Percentiles rank a stretch among this genome's conserved stretches.
phyloP scores from a whole-genome alignment of 1,140 invertebrate genomes.

The Pogonus chalceus region DNA sequence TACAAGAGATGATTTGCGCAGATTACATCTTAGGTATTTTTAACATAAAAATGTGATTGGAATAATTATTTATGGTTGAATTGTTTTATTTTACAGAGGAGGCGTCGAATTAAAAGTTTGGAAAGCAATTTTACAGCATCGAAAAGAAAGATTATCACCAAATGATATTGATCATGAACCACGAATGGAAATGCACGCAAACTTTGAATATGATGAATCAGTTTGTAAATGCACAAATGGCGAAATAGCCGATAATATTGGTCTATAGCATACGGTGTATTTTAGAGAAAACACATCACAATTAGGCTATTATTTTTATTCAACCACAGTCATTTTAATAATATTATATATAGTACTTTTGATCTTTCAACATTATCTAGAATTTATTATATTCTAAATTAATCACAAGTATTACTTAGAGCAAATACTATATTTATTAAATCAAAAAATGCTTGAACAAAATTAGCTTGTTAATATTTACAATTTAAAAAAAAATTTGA shows the following conservation, averaged over 20 bases:
- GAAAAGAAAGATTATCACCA: slow-evolving; percentile 14
- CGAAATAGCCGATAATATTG: background rate
- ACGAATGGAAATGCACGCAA: background rate
- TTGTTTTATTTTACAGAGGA: slow-evolving; percentile 27
- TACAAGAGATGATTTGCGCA: slow-evolving; percentile 63
- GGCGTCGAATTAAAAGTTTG: slow-evolving; percentile 43
- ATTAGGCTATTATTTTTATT: background rate
- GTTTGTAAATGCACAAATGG: slow-evolving; percentile 1
- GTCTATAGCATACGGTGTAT: slow-evolving; percentile 4
- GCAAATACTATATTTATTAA: too few relatives aligned
- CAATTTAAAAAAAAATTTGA: too few relatives aligned
- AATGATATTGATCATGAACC: background rate
- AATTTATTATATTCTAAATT: too few relatives aligned
- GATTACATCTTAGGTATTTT: slow-evolving; percentile 51
- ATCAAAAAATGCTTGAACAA: too few relatives aligned
- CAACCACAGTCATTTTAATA: background rate
- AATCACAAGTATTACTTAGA: too few relatives aligned
- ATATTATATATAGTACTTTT: background rate
- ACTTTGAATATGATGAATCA: background rate
- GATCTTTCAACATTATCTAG: too few relatives aligned
- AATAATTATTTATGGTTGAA: slow-evolving; percentile 7
- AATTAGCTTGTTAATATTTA: too few relatives aligned
- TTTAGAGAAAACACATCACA: background rate
- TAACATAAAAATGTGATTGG: slow-evolving; percentile 31
- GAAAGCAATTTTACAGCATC: slow-evolving; percentile 41